phyloP scores from a whole-genome alignment of 2,888 invertebrate species.

The Reticulitermes lucifugus region DNA sequence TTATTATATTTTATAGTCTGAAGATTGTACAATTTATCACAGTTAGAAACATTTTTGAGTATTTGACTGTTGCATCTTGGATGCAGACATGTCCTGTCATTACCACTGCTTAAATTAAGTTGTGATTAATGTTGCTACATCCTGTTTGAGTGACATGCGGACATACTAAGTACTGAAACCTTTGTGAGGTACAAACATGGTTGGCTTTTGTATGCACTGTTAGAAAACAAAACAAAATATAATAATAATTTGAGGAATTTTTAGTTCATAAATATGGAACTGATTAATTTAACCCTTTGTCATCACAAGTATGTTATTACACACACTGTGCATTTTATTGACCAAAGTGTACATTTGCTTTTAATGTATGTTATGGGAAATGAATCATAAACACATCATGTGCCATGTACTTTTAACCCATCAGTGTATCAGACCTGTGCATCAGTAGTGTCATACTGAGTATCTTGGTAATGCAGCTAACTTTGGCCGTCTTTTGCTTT shows the following conservation, averaged over 20 bases:
- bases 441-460: no score
- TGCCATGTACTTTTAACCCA: background rate
- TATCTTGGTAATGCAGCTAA: background rate
- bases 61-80: background rate
- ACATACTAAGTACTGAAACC: background rate
- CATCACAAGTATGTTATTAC: background rate
- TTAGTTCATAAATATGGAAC: no score
- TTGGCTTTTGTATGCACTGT: no score
- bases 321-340: no score
- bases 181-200: no score
- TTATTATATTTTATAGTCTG: background rate
- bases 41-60: background rate
- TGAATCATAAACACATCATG: no score
- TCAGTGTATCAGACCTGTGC: background rate
- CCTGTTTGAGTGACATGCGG: background rate
- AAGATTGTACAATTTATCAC: background rate
- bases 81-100: background rate
- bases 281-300: no score
- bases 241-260: no score
- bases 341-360: no score
- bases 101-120: background rate
- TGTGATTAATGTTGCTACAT: background rate
- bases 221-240: no score
- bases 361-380: no score
- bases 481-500: background rate